Evolutionary conservation across 2,888 invertebrate genomes (phyloP).

Genomic region (Oxystoma pomonae): DNA sequence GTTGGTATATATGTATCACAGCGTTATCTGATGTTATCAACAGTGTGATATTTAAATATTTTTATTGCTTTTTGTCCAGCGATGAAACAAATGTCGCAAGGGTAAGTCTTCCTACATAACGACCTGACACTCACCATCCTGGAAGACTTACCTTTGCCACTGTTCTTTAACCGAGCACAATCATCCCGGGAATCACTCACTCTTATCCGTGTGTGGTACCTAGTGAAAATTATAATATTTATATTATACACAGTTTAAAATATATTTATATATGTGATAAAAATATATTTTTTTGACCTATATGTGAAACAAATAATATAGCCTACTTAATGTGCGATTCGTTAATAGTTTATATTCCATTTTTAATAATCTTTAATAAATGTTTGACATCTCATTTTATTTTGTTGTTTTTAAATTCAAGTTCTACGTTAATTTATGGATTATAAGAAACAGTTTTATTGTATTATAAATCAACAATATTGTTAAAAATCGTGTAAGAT

Average conservation of each 20-base stretch:
- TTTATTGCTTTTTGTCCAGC: background rate
- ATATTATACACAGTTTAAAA: background rate
- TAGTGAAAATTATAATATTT: too few species aligned
- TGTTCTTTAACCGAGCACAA: slow-evolving; percentile 36
- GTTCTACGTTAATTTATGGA: background rate
- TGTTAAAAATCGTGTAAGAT: slow-evolving; percentile 1
- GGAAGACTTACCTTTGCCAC: slow-evolving; percentile 24
- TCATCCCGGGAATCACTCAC: slow-evolving; percentile 20
- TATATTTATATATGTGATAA: background rate
- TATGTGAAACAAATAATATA: background rate
- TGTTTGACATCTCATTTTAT: too few species aligned
- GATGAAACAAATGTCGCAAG: background rate
- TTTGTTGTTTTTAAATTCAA: too few species aligned
- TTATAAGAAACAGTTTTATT: background rate
- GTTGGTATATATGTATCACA: slow-evolving; percentile 23
- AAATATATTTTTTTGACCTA: background rate
- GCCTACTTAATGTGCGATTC: background rate
- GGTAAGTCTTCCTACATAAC: slow-evolving; percentile 44
- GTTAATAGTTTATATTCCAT: too few species aligned
- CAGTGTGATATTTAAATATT: background rate
- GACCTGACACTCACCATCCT: slow-evolving; percentile 45
- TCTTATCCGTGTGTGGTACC: background rate
- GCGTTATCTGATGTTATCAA: background rate
- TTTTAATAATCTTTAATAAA: too few species aligned
- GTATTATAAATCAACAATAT: slow-evolving; percentile 1